phyloP scores from a whole-genome alignment of 1,140 invertebrate species.

The Leguminivora glycinivorella region DNA sequence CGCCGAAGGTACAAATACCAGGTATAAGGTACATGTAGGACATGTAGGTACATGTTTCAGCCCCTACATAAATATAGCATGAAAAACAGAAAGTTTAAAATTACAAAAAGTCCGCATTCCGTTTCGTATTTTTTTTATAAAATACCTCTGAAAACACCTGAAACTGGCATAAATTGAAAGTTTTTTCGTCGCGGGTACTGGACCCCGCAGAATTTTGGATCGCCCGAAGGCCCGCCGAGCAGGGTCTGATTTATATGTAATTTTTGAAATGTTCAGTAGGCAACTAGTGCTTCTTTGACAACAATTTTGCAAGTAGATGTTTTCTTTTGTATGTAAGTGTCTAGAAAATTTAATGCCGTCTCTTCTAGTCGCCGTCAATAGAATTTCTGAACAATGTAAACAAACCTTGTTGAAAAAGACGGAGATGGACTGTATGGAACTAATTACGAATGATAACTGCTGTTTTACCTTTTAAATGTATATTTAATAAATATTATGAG shows the following conservation, averaged over 20 bases:
- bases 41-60: neutral
- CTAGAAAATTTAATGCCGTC: neutral
- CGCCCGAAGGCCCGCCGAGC: neutral
- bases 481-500: no score
- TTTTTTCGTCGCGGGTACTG: slow-evolving; percentile 1
- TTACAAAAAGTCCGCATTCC: neutral
- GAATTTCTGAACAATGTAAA: no score
- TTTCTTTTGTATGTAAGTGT: no score
- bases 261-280: neutral
- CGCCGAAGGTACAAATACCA: no score
- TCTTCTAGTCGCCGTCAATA: no score
- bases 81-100: neutral
- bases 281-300: neutral
- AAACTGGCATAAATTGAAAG: slow-evolving; percentile 28
- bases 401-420: no score
- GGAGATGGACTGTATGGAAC: no score
- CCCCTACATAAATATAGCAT: no score
- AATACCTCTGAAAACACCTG: slow-evolving; percentile 8
- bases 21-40: no score
- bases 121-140: neutral
- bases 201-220: slow-evolving; percentile 7
- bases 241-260: slow-evolving; percentile 9
- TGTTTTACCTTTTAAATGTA: no score
- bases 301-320: neutral
- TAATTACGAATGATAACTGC: no score